Evolutionary conservation across 2,888 invertebrate genomes (phyloP).

Genomic region (Cheilosia soror): DNA sequence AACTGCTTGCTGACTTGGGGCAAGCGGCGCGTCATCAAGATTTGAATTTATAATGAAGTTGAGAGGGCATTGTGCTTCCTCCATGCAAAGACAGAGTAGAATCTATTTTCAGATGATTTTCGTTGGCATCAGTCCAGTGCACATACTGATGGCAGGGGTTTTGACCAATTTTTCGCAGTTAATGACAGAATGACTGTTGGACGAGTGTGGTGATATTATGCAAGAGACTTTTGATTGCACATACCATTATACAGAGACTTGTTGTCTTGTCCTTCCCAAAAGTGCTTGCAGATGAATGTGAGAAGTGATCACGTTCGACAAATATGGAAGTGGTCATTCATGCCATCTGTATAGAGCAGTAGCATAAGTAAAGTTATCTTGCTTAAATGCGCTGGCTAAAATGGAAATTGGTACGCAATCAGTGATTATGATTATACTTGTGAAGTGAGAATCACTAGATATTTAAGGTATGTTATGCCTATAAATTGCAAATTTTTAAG

Average conservation of each 20-base stretch:
- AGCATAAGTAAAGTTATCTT: conserved; percentile 9
- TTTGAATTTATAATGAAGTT: conserved; percentile 61
- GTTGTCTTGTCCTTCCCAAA: conserved; percentile 41
- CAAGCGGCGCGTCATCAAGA: conserved; percentile 56
- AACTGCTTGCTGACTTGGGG: conserved; percentile 33
- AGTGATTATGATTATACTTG: not conserved
- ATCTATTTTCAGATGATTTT: conserved; percentile 67
- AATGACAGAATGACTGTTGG: conserved; percentile 45
- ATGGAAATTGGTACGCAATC: not conserved
- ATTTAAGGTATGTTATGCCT: no score
- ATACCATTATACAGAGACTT: not conserved
- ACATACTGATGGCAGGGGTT: conserved; percentile 35
- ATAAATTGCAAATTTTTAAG: no score
- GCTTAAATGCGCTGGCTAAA: not conserved
- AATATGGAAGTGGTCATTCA: conserved; percentile 44
- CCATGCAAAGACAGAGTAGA: conserved; percentile 49
- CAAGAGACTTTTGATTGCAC: conserved; percentile 56
- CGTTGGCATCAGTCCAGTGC: conserved; percentile 63
- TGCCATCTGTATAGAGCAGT: conserved; percentile 11
- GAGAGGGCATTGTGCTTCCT: conserved; percentile 70
- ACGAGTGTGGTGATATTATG: conserved; percentile 44
- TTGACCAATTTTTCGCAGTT: conserved; percentile 67
- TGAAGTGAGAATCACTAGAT: no score
- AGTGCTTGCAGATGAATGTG: conserved; percentile 16
- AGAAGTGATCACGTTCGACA: conserved; percentile 37